A percentile compares a stretch with the other conserved stretches of the same genome.
phyloP scores from a whole-genome alignment of 2,113 vertebrate species.

The Ciconia maguari region DNA sequence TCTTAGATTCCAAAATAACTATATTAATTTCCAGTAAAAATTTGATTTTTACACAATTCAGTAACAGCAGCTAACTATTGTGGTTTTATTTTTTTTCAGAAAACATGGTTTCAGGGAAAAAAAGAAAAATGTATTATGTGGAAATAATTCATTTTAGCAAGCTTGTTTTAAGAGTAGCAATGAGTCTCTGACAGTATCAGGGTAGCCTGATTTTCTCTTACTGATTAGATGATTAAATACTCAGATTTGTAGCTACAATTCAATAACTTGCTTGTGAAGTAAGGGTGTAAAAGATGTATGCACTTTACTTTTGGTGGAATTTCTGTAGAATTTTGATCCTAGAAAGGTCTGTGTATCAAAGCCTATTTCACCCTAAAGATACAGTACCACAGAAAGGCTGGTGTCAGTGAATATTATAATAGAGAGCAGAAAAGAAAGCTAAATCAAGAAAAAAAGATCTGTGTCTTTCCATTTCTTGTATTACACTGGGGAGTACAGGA shows the following conservation, averaged over 20 bases:
- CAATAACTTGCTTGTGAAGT: neutral
- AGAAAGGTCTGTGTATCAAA: neutral
- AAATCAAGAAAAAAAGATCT: too few species aligned
- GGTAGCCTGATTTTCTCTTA: neutral
- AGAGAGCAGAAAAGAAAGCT: too few species aligned
- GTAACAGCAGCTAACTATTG: neutral
- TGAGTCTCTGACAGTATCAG: neutral
- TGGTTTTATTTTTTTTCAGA: too few species aligned
- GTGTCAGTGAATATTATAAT: too few species aligned
- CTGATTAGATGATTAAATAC: neutral
- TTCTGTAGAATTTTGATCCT: neutral
- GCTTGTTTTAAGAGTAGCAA: neutral
- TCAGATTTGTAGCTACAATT: neutral
- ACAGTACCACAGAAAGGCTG: neutral
- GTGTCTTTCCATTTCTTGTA: too few species aligned
- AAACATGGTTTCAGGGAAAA: neutral
- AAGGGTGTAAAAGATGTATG: neutral
- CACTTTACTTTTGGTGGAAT: neutral
- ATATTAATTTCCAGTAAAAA: neutral
- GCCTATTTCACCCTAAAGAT: neutral
- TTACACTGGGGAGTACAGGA: too few species aligned
- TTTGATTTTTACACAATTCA: accelerated
- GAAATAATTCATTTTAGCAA: neutral
- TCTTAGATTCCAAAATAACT: neutral
- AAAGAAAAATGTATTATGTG: neutral